Evolutionary conservation across 2,888 invertebrate species (phyloP), one percentile per base, ranked within the genome.

Genomic region (Monoplex corrugatus): DNA sequence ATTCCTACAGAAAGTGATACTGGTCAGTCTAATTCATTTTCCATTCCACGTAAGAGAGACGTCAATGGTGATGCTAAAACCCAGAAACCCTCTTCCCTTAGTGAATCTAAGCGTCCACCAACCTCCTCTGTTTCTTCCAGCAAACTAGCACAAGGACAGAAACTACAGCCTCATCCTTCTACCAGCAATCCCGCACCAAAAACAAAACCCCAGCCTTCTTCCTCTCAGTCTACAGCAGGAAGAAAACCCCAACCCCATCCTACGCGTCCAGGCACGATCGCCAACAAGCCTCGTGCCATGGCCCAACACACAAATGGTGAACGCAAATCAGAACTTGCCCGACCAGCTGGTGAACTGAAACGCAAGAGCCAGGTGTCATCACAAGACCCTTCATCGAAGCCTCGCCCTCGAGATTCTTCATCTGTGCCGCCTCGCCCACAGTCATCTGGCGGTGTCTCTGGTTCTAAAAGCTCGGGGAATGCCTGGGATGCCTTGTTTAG

Each of bases 401-500:
- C n/a, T n/a, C n/a, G n/a, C n/a, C n/a, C n/a, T n/a, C 40, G 45
- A 13, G 45, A 82, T 44, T 2, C n/a, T n/a, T 80, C 83, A 8
- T 10, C 80, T 16, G 6, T 6, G 72, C 35, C 35, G 40, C 84
- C 80, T 80, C 80, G 38, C 1, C 57, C 57, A 10, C 6, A 80
- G 87, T 2, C 75, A 16, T 86, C 43, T 28, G 86, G 86, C 10
- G 40, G 78, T 43, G 78, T 28, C 32, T 35, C 23, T 0, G 87
- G 57, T 43, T 50, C 40, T 13, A 63, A 35, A 19, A 80, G 38
- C 38, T 63, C 16, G 45, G 32, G 63, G 2, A 88, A 88, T 32
- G 88, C 83, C 1, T 88, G 88, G 88, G 88, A 88, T 3, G 43
- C 68, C 6, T 83, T 88, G 38, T 88, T 88, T 72, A 88, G 68